A percentile compares a stretch with the other conserved stretches of the same genome.
These are phyloP conservation scores for Copsychus sechellarum DNA, from an alignment of 2,113 vertebrate genomes.

Conservation along the genomic window DNA sequence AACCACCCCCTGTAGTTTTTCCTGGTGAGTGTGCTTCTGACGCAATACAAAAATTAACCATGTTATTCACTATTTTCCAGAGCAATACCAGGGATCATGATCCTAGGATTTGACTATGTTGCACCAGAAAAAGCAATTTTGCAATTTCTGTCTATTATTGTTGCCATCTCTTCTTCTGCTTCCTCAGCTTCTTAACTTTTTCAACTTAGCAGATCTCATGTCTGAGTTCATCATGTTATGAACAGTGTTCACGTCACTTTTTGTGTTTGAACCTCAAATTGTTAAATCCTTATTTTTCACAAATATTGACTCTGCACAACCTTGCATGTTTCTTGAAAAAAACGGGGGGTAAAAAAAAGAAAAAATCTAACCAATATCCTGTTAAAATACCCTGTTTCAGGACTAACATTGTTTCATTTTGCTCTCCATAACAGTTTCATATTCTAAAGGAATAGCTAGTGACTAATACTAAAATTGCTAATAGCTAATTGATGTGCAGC, in stretches of 20 bases:
- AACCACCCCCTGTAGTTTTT: fast-evolving
- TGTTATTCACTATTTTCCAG: not conserved
- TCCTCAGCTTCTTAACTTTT: not conserved
- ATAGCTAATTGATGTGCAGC: not conserved
- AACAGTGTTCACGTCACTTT: not conserved
- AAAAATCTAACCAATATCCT: not conserved
- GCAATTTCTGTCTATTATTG: not conserved
- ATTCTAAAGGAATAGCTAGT: not conserved
- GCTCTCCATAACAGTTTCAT: not conserved
- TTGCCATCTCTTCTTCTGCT: not conserved
- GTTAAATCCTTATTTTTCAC: not conserved
- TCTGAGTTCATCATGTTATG: not conserved
- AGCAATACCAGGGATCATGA: not conserved
- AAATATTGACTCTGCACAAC: not conserved
- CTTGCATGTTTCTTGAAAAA: not conserved
- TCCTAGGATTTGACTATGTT: not conserved
- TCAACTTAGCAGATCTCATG: not conserved
- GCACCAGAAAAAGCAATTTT: not conserved
- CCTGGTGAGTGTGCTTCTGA: not conserved
- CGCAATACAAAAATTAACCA: not conserved
- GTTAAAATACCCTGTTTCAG: not conserved
- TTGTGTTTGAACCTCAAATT: not conserved
- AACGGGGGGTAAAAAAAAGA: not conserved
- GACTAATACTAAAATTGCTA: not conserved
- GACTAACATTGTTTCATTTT: not conserved